Evolutionary conservation across 30 jellyfish, hydroid and myxozoan species (phyloP), one percentile per base, ranked within the genome.

Genomic region (Sanderia malayensis): DNA sequence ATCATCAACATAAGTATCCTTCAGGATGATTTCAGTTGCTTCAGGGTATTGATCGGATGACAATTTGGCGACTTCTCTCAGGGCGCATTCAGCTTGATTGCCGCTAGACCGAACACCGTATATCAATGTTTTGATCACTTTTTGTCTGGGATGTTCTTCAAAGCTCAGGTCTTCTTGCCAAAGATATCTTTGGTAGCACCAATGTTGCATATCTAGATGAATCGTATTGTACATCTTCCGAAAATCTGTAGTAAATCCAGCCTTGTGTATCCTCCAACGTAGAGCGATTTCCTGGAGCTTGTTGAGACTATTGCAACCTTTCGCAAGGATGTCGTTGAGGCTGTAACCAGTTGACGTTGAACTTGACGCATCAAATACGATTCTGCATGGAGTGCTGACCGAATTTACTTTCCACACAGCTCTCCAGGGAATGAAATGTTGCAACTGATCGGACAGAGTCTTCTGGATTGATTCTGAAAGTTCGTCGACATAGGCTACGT

Each of bases 171-270:
- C 32, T 2, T 47, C 65, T 21, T 73, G 70, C 85, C 85, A 73
- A 2, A 73, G 1, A 28, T 73, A 73, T 0, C 80, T 6, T 77
- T 67, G 80, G 31, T 49, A 34, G 37, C 85, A 49, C 85, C 85
- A 73, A 9, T 73, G 44, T 9, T n/a, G 4, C 23, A 49, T 62
- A 4, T 6, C 7, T 29, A 73, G 46, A 13, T 73, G 49, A 15
- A 57, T 66, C 19, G 80, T n/a, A 23, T 73, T 73, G 83, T 73
- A 73, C 80, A 58, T 25, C 61, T 73, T 73, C 26, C 57, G 58
- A 1, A 73, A 4, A 26, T 73, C 79, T 29, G 61, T 73, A 26
- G 49, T 28, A 37, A 73, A 49, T 13, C 24, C 85, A 0, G 31
- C 24, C 3, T 49, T 20, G 59, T 73, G 83, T 18, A 1, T 73